Evolutionary conservation across 2,797 vertebrate species (phyloP), one percentile per base, ranked within the genome.

Genomic region (Paedocypris micromegethes): DNA sequence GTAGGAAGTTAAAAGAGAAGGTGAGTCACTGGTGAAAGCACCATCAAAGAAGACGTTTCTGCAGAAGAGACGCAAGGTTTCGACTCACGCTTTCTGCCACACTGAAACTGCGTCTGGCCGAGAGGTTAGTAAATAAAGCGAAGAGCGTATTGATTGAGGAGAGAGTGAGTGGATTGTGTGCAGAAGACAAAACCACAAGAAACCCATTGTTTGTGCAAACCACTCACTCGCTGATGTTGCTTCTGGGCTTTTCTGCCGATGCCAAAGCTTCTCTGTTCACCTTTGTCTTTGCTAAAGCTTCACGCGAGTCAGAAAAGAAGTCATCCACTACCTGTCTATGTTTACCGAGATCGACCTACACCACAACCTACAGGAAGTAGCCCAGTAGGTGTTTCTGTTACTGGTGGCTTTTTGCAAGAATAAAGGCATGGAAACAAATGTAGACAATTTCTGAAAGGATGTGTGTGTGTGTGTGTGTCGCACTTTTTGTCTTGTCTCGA

Each of bases 401-500:
- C 81, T 84, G 80, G 86, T 82, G 83, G 81, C 83, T 84, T 80
- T 79, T 81, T 70, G 80, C 73, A 72, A 82, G 87, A 84, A 84
- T 82, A 83, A 75, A 46, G 64, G 62, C 46, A 64, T 77, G 81
- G 79, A 86, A 86, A 86, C 79, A 79, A 79, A 60, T 84, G 53
- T 48, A 42, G 44, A 74, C 53, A 74, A 70, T 59, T 75, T 67
- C 58, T 40, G 42, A 58, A 68, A 64, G 55, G 4, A 57, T 59
- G 48, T 52, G 62, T 50, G 55, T 46, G 48, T 6, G 23, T 44
- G 6, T 61, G 54, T 39, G 9, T 6, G 39, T 55, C 40, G 6
- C 43, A 7, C 47, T 66, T 66, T 73, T 40, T 3, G 41, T 40
- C 49, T 51, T 43, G 6, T 6, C 2, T 38, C 1, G 3, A 3